Percentiles rank a stretch among this genome's conserved stretches.
These are phyloP conservation scores for Holocentrus rufus DNA, from an alignment of 2,797 vertebrate genomes.

Conservation along the genomic window DNA sequence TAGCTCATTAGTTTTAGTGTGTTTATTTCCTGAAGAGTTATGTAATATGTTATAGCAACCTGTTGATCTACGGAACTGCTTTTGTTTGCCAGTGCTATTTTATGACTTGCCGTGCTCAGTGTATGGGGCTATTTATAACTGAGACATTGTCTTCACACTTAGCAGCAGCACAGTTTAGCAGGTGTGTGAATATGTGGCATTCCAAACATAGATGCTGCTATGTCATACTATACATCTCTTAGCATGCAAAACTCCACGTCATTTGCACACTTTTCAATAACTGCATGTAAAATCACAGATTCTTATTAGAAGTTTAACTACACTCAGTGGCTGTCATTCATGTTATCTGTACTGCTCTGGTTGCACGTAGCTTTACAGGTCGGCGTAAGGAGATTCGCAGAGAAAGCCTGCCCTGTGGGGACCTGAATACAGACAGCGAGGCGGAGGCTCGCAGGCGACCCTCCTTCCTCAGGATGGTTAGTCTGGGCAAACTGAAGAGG, in stretches of 20 bases:
- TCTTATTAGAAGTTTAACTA: not conserved
- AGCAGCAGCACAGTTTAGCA: slow-evolving; percentile 40
- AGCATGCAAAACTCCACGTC: not conserved
- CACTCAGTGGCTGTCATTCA: slow-evolving; percentile 3
- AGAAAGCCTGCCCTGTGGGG: slow-evolving; percentile 82
- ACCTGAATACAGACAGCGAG: slow-evolving; percentile 70
- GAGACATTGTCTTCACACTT: slow-evolving; percentile 17
- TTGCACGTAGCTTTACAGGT: slow-evolving; percentile 76
- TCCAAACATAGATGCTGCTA: slow-evolving; percentile 37
- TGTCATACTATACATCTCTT: not conserved
- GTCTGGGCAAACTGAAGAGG: slow-evolving; percentile 82
- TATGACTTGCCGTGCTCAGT: slow-evolving; percentile 49
- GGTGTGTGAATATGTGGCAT: slow-evolving; percentile 55
- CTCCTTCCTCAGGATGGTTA: slow-evolving; percentile 87
- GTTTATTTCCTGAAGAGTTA: slow-evolving; percentile 60
- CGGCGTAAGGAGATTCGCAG: slow-evolving; percentile 82
- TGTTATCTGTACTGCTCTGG: slow-evolving; percentile 25
- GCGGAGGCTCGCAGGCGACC: slow-evolving; percentile 79
- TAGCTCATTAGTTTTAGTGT: slow-evolving; percentile 19
- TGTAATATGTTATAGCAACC: slow-evolving; percentile 48
- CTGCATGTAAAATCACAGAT: not conserved
- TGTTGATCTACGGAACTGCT: slow-evolving; percentile 61
- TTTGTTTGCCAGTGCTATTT: slow-evolving; percentile 66
- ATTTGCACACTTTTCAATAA: not conserved
- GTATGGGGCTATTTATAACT: slow-evolving; percentile 72